Base-by-base conservation (phyloP, 2,113 vertebrate species). In the Macquaria ambigua region DNA sequence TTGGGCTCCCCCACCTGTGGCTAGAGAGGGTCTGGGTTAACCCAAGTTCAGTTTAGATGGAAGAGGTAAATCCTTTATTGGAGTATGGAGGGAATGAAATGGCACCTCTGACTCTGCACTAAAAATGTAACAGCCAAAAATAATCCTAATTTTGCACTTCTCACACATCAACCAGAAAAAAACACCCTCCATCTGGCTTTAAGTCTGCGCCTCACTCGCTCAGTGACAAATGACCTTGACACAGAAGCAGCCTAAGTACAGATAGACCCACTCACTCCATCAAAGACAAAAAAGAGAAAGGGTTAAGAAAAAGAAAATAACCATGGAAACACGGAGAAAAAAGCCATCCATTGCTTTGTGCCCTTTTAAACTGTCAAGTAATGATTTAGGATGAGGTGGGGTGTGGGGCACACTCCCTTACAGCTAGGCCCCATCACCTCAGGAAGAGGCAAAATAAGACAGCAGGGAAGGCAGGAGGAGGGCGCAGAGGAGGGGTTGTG, bases 321-420 rank as follows among this genome's bases (percentile, higher is more conserved):
- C 90, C 92, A 93, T 87, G 86, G 90, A 83, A 92, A 94, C 90
- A 82, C 70, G 75, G 83, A 68, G 34, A 53, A 52, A 84, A 91
- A 88, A 92, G 72, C 79, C 89, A 92, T 91, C 87, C 76, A 87
- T 93, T 89, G 83, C 89, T 85, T 79, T 81, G 80, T 92, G 93
- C 89, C 93, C 94, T 95, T 95, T 94, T 87, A 95, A 95, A 93
- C 86, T 94, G 93, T 94, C 95, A 92, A 56, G 88, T 93, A 77
- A 83, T 93, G 93, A 95, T 95, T 95, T 94, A 93, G 85, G 91
- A 91, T 89, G 84, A 85, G 82, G 81, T 86, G 59, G 81, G 81
- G 78, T 80, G 79, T 62, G 63, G 88, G 86, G 79, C 71, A 55
- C 55, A 79, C 81, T 85, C 83, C 86, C 61, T 90, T 81, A 90